Conservation (phyloP, 2,888 invertebrate species). For the Thymelicus lineola region DNA sequence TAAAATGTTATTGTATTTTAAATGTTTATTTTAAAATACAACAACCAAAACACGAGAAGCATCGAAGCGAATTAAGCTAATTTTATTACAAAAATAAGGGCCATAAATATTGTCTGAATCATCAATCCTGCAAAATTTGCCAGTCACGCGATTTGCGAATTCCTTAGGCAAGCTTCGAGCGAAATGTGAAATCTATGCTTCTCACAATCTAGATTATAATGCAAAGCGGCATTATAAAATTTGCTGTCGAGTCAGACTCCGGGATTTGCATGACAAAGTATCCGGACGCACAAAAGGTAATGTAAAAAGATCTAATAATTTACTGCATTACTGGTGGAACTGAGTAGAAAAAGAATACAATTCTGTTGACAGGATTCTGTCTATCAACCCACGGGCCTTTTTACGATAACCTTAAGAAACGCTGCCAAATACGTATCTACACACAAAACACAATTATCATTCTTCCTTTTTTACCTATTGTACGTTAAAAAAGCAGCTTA, state of each 20-base stretch:
- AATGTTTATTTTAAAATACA: too few species aligned
- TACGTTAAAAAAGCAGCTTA: too few species aligned
- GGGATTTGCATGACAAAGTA: constrained; percentile 36
- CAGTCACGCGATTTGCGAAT: neutral
- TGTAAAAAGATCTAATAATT: neutral
- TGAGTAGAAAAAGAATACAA: neutral
- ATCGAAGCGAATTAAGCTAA: neutral
- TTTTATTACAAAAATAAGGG: neutral
- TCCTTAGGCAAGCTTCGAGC: constrained; percentile 5
- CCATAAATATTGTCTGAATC: neutral
- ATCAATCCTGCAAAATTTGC: neutral
- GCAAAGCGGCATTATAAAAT: constrained; percentile 35
- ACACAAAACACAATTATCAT: too few species aligned
- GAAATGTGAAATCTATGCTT: constrained; percentile 26
- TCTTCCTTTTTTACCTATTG: too few species aligned
- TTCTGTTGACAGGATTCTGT: neutral
- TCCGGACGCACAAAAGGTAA: constrained; percentile 15
- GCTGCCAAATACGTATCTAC: too few species aligned
- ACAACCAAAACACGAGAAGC: too few species aligned
- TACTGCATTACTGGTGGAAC: neutral
- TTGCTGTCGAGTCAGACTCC: constrained; percentile 23
- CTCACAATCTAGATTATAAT: constrained; percentile 31
- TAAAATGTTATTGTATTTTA: too few species aligned
- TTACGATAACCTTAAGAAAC: too few species aligned
- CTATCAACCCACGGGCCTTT: too few species aligned